phyloP scores from a whole-genome alignment of 1,140 invertebrate genomes.

The Achroia grisella region DNA sequence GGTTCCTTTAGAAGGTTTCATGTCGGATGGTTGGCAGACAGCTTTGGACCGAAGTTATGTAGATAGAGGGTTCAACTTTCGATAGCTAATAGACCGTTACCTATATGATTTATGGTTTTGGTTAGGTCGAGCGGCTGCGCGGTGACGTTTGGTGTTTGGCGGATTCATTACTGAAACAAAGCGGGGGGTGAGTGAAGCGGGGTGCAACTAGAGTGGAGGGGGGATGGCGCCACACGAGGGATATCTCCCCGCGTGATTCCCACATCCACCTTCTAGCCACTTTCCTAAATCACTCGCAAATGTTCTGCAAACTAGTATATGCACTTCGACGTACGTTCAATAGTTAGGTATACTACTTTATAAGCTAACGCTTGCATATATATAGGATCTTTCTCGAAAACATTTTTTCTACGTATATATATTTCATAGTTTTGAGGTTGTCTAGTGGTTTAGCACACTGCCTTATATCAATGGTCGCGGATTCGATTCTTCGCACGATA shows the following conservation, averaged over 20 bases:
- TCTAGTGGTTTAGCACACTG: too few species aligned
- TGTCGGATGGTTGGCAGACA: neutral
- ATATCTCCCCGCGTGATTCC: constrained; percentile 1
- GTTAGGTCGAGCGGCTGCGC: constrained; percentile 48
- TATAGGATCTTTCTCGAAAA: too few species aligned
- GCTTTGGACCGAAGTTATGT: constrained; percentile 7
- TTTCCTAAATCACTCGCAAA: constrained; percentile 66
- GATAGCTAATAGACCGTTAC: constrained; percentile 26
- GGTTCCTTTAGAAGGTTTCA: constrained; percentile 1
- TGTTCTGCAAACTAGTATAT: constrained; percentile 11
- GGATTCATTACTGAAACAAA: constrained; percentile 71
- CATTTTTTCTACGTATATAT: too few species aligned
- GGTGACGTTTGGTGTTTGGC: constrained; percentile 64
- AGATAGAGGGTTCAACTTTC: constrained; percentile 37
- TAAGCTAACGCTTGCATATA: too few species aligned
- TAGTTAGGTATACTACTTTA: too few species aligned
- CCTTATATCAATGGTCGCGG: too few species aligned
- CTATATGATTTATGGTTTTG: constrained; percentile 49
- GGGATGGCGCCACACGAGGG: constrained; percentile 10
- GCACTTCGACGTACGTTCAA: too few species aligned
- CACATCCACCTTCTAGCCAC: constrained; percentile 34
- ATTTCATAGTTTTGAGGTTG: too few species aligned
- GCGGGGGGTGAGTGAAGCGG: constrained; percentile 12
- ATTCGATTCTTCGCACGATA: too few species aligned
- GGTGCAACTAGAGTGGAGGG: constrained; percentile 9